Base-by-base conservation (phyloP, 2,888 invertebrate genomes). In the Thymelicus sylvestris region DNA sequence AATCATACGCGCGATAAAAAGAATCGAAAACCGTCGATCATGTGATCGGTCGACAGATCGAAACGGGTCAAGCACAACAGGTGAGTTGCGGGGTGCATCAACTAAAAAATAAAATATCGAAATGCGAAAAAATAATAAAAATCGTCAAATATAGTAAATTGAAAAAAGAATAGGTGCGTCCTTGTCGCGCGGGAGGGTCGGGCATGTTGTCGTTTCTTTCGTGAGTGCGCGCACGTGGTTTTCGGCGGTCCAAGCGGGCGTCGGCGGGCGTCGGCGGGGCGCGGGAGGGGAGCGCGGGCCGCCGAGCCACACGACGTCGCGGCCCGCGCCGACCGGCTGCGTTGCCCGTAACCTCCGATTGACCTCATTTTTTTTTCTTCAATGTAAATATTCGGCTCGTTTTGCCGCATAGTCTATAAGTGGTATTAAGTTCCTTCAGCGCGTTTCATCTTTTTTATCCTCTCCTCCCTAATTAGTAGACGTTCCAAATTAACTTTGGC, bases 91-190 rank as follows among this genome's bases (percentile, higher is more conserved):
- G 86, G 85, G 89, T 89, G 91, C 92, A 93, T 93, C 93, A 93
- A 93, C 93, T 93, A 93, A 93, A 93, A 93, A 93, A 93, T 93
- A 93, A 93, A 93, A 93, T 93, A 93, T 93, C 91, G 91, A 92
- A 93, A 92, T 92, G 92, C 87, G 92, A 91, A 92, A 93, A 92
- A 93, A 93, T 93, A 93, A 93, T 92, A 93, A 93, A 93, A 93
- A 93, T 91, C 87, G 83, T 85, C 85, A 87, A 91, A 92, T 92
- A 92, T 93, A 93, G 92, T 93, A 92, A 93, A 92, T 92, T 92
- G 88, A 93, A 93, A 93, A 93, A 93, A 91, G 92, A 81, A 81
- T 88, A 86, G 82, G 74, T 63, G 52, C 69, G 83, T 91, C 90
- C 76, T 80, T 82, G 70, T 91, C 85, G 71, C 39, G 52, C 80